These are phyloP conservation scores for Baryphthengus martii DNA, from an alignment of 2,113 vertebrate genomes.

Conservation along the genomic window DNA sequence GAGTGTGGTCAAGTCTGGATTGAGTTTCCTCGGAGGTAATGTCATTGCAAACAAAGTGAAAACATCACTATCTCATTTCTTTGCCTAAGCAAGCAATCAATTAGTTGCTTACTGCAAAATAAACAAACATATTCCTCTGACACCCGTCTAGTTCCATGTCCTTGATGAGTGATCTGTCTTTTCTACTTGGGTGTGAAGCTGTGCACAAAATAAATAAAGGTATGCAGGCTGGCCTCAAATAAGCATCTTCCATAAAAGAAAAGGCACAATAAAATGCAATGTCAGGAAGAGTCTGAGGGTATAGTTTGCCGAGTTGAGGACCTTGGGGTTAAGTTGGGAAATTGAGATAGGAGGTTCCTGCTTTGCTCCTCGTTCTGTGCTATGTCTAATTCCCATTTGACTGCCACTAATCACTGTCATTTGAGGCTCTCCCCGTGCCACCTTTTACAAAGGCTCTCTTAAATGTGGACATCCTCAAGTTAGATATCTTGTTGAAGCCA, in stretches of 20 bases:
- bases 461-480: neutral
- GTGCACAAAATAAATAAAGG: neutral
- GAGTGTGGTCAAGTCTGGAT: neutral
- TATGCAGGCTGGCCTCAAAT: neutral
- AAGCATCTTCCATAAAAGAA: neutral
- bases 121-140: conserved; percentile 4
- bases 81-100: conserved; percentile 9
- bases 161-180: neutral
- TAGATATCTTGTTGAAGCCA: neutral
- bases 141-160: neutral
- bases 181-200: neutral
- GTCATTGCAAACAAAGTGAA: conserved; percentile 26
- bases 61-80: neutral
- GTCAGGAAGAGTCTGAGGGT: neutral
- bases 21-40: neutral
- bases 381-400: neutral
- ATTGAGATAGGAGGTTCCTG: neutral
- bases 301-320: neutral
- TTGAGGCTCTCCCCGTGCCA: neutral
- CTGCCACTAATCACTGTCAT: fast-evolving
- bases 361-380: neutral
- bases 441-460: neutral
- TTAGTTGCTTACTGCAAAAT: conserved; percentile 30
- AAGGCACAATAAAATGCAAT: neutral
- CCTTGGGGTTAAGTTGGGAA: neutral